Evolutionary conservation across 2,113 vertebrate genomes (phyloP).

Genomic region (Hemichromis elongatus): DNA sequence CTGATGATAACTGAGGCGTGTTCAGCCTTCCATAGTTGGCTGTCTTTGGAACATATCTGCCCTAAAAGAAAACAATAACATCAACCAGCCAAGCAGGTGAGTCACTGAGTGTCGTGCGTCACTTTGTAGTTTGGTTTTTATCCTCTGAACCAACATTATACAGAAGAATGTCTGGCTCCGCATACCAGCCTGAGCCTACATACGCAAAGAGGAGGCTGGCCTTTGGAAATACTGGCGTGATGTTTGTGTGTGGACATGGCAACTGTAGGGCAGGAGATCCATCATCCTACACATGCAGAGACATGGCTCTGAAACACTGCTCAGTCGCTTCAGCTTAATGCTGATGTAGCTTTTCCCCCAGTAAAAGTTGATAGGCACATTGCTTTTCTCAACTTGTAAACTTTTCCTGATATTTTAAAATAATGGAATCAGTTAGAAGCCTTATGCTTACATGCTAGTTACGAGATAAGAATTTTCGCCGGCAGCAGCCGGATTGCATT

Average conservation of each 20-base stretch:
- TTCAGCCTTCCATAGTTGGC: background rate
- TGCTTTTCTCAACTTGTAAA: background rate
- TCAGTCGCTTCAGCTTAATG: background rate
- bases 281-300: background rate
- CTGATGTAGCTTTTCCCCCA: background rate
- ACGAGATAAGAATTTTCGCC: background rate
- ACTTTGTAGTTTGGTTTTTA: background rate
- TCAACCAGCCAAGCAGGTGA: slow-evolving; percentile 17
- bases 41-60: background rate
- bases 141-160: background rate
- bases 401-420: background rate
- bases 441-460: background rate
- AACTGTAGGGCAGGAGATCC: background rate
- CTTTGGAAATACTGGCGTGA: background rate
- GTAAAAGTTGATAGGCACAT: background rate
- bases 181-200: slow-evolving; percentile 12
- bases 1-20: background rate
- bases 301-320: background rate
- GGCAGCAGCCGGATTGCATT: background rate
- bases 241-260: background rate
- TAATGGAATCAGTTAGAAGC: background rate
- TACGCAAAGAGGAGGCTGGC: slow-evolving; percentile 4
- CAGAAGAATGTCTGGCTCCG: slow-evolving; percentile 50
- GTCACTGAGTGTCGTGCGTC: background rate
- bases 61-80: slow-evolving; percentile 21